phyloP scores from a whole-genome alignment of 1,140 invertebrate species.

The Frieseomelitta varia region DNA sequence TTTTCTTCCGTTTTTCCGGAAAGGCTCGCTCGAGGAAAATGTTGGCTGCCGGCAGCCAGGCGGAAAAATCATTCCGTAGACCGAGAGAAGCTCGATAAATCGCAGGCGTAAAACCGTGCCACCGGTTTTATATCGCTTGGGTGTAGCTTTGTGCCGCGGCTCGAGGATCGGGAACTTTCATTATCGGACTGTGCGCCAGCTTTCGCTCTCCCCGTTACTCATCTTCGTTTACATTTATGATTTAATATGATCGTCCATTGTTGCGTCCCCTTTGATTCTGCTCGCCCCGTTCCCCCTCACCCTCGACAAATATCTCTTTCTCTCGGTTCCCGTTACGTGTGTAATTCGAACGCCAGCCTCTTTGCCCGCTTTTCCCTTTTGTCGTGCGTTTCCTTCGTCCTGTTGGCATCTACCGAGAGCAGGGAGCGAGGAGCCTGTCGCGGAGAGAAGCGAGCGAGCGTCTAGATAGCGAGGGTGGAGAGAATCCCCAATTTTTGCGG shows the following conservation, averaged over 20 bases:
- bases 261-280: conserved; percentile 62
- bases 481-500: conserved; percentile 9
- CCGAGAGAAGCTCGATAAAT: not conserved
- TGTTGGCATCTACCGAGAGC: not conserved
- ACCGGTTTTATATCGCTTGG: conserved; percentile 25
- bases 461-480: too few species aligned
- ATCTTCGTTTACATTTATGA: conserved; percentile 74
- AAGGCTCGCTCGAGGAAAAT: not conserved
- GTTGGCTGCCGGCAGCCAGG: not conserved
- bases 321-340: conserved; percentile 66
- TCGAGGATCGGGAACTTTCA: conserved; percentile 59
- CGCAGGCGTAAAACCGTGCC: conserved; percentile 29
- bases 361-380: conserved; percentile 13
- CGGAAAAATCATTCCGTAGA: conserved; percentile 6
- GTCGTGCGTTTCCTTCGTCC: not conserved
- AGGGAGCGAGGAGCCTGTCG: not conserved
- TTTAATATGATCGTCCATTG: conserved; percentile 74
- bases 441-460: not conserved
- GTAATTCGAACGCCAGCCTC: conserved; percentile 67
- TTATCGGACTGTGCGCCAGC: conserved; percentile 55
- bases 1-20: not conserved
- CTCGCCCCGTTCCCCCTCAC: conserved; percentile 27
- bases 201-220: conserved; percentile 41
- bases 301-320: conserved; percentile 67
- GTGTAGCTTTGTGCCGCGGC: conserved; percentile 22